Evolutionary conservation across 1,140 invertebrate genomes (phyloP).

Genomic region (Leptinotarsa defecta): DNA sequence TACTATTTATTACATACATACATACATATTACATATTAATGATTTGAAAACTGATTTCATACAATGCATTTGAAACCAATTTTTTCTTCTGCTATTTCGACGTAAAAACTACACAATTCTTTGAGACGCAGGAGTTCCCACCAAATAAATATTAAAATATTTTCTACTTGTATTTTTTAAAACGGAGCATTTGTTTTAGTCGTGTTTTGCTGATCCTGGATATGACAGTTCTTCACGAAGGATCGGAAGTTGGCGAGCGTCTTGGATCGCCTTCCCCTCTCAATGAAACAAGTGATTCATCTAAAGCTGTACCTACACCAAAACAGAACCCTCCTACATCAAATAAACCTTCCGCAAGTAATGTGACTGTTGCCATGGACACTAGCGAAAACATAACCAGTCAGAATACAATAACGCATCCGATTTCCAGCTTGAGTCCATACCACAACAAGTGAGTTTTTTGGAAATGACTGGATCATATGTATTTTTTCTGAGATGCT

Average conservation of each 20-base stretch:
- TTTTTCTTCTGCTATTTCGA: too few species aligned
- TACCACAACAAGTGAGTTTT: slow-evolving; percentile 82
- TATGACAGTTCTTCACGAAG: slow-evolving; percentile 73
- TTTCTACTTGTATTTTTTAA: neutral
- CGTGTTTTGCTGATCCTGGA: slow-evolving; percentile 83
- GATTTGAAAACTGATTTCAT: too few species aligned
- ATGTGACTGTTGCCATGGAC: neutral
- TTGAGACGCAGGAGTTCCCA: too few species aligned
- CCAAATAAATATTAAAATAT: too few species aligned
- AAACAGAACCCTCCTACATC: neutral
- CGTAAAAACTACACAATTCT: too few species aligned
- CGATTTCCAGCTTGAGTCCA: slow-evolving; percentile 82
- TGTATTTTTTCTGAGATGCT: too few species aligned
- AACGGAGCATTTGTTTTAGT: slow-evolving; percentile 56
- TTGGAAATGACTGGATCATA: too few species aligned
- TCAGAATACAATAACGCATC: slow-evolving; percentile 60
- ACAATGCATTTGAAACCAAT: too few species aligned
- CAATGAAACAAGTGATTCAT: slow-evolving; percentile 17
- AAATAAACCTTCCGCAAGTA: neutral
- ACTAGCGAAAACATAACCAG: slow-evolving; percentile 13
- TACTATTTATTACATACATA: too few species aligned
- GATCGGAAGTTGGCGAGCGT: slow-evolving; percentile 71
- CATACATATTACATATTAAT: too few species aligned
- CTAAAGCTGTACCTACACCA: too few species aligned
- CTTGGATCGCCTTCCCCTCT: slow-evolving; percentile 72